Evolutionary conservation across 2,113 vertebrate species (phyloP).

Genomic region (Chiloscyllium plagiosum): DNA sequence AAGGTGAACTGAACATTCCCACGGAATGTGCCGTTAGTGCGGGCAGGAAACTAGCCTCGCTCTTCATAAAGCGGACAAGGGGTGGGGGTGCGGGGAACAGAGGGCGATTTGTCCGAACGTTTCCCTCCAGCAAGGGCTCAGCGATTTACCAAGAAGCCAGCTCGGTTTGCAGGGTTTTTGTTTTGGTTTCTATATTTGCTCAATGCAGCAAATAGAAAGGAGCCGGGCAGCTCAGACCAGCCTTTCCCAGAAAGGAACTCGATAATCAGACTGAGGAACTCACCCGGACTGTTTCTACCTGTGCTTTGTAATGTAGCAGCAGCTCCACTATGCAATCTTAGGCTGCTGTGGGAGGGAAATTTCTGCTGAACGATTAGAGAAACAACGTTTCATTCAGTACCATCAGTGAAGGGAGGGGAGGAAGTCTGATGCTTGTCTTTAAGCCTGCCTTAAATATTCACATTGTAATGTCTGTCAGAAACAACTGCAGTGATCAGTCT

Average conservation of each 20-base stretch:
- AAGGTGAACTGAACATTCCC: too few relatives aligned
- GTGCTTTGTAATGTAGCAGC: background rate
- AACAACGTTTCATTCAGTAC: background rate
- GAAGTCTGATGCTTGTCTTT: background rate
- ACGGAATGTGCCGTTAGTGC: too few relatives aligned
- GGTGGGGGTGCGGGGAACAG: too few relatives aligned
- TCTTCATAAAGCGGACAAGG: too few relatives aligned
- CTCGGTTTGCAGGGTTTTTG: background rate
- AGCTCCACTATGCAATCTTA: background rate
- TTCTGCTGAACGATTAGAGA: background rate
- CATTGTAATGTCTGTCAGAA: background rate
- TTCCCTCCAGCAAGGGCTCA: background rate
- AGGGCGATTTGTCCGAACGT: too few relatives aligned
- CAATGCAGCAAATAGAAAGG: too few relatives aligned
- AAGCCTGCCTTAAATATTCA: background rate
- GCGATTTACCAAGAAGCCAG: background rate
- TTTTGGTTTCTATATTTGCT: background rate
- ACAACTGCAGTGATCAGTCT: background rate
- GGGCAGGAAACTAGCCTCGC: too few relatives aligned
- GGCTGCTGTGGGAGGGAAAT: background rate
- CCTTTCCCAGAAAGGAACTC: background rate
- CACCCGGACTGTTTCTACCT: background rate
- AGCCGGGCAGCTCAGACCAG: background rate
- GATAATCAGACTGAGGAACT: background rate
- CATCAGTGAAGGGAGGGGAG: background rate